Base-by-base conservation (phyloP, 1,140 invertebrate genomes). In the Papilio polytes region DNA sequence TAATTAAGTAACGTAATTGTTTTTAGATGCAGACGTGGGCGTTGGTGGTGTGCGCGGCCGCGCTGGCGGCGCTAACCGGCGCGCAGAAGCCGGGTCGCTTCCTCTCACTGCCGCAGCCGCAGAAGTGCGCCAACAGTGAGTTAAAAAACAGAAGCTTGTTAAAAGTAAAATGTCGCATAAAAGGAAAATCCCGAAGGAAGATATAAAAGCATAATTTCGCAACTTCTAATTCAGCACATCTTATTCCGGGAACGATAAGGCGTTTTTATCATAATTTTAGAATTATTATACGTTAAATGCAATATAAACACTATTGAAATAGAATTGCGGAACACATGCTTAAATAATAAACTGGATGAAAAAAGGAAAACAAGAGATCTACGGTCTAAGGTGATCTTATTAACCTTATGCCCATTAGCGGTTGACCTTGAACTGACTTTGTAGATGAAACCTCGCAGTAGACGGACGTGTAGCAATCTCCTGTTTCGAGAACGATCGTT, bases 51-150 rank as follows among this genome's bases (percentile, higher is more conserved):
- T 93, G 93, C 87, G 91, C 88, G 79, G 89, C 88, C 76, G 87
- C 89, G 80, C 85, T 95, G 76, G 91, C 90, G 73, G 87, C 88
- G 72, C 84, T 93, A 70, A 90, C 91, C 59, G 80, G 89, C 15
- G 92, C 94, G 48, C 93, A 95, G 84, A 95, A 94, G 80, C 95
- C 95, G n/a, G 97, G 97, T 88, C 95, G 97, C 89, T 98, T 98
- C 95, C 95, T 98, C 77, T 97, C 97, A 73, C 96, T 98, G 78
- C 97, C 97, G 31, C 95, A 96, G 80, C 96, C 97, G 82, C 96
- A 97, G 88, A 98, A 98, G 96, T 98, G 97, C 94, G 96, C 97
- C 51, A 97, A 96, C 93, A 96, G 97, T 98, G 96, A 97, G 97
- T 97, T 20, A 15, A 31, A 13, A n/a, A 59, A 9, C 8, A 22